Percentiles rank a stretch among this genome's conserved stretches.
Evolutionary conservation across 1,140 invertebrate species (phyloP).

Genomic region (Drosophila oshimai): DNA sequence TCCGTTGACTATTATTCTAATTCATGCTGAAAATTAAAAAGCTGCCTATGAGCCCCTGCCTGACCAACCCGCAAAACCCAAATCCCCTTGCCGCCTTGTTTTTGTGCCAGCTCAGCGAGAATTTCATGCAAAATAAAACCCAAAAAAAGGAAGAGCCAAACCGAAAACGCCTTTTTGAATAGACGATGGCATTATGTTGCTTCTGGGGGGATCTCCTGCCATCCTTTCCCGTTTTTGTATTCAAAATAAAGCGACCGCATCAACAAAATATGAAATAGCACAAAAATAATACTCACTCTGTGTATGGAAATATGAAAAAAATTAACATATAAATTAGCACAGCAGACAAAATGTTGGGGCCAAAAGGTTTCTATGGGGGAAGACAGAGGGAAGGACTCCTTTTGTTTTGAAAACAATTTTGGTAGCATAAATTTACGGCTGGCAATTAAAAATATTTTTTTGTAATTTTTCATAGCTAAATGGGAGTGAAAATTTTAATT

Average conservation of each 20-base stretch:
- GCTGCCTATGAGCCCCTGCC: conserved; percentile 45
- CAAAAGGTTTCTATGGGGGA: not conserved
- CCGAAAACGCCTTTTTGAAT: conserved; percentile 51
- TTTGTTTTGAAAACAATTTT: conserved; percentile 56
- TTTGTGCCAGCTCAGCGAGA: conserved; percentile 53
- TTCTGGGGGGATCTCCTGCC: conserved; percentile 26
- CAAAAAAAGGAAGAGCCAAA: conserved; percentile 33
- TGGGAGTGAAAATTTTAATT: conserved; percentile 12
- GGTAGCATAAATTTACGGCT: conserved; percentile 39
- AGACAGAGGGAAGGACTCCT: not conserved
- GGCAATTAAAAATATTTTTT: conserved; percentile 57
- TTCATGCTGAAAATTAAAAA: conserved; percentile 64
- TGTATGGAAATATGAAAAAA: conserved; percentile 54
- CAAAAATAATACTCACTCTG: conserved; percentile 46
- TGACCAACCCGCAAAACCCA: conserved; percentile 20
- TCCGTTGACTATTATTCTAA: conserved; percentile 64
- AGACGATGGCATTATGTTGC: conserved; percentile 50
- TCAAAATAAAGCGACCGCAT: conserved; percentile 60
- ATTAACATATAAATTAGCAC: conserved; percentile 65
- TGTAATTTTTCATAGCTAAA: conserved; percentile 27
- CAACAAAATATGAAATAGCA: conserved; percentile 60
- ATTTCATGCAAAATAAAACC: conserved; percentile 63
- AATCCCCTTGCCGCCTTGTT: conserved; percentile 16
- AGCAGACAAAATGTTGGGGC: conserved; percentile 39
- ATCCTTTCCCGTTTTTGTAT: conserved; percentile 59